Evolutionary conservation across 2,888 invertebrate genomes (phyloP), one percentile per base, ranked within the genome.

Genomic region (Heliconius cydno): DNA sequence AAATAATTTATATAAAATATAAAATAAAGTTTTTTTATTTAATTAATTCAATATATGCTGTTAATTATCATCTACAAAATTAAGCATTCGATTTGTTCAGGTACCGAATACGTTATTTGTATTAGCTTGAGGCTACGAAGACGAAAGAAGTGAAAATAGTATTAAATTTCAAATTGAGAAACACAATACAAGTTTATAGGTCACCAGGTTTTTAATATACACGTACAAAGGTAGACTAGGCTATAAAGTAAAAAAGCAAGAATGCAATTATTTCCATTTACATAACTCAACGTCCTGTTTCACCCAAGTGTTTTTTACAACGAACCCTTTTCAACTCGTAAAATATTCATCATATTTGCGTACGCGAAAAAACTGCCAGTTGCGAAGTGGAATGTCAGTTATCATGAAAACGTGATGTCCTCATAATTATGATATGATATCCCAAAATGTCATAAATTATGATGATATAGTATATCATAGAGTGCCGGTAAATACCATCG

Each of bases 271-370:
- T 80, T 78, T 76, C 71, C 71, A 78, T 80, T 77, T 78, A 82
- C 82, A 81, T 79, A 82, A 79, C 78, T 81, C 78, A 75, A 63
- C 82, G 74, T 75, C 71, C 67, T 81, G 79, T 74, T 80, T 72
- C 76, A 57, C 77, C 76, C 76, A 60, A 72, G 79, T 77, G 74
- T 78, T 82, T 82, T 81, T 82, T 78, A 78, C 79, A 67, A 66
- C 75, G 79, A 71, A 82, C 81, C 82, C 82, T 80, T 82, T 81
- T 80, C 74, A 78, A 74, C 74, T 77, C 76, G 65, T 84, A 80
- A 84, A 82, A 80, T 83, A 85, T 85, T 84, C 84, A 83, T 82
- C 77, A 81, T 80, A 73, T 82, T 81, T 81, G 60, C 80, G 80
- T 79, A 73, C 73, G 46, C 60, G 70, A 81, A 82, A 81, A 76